Conservation (phyloP, 2,113 vertebrate genomes). For the Tragulus kanchil region DNA sequence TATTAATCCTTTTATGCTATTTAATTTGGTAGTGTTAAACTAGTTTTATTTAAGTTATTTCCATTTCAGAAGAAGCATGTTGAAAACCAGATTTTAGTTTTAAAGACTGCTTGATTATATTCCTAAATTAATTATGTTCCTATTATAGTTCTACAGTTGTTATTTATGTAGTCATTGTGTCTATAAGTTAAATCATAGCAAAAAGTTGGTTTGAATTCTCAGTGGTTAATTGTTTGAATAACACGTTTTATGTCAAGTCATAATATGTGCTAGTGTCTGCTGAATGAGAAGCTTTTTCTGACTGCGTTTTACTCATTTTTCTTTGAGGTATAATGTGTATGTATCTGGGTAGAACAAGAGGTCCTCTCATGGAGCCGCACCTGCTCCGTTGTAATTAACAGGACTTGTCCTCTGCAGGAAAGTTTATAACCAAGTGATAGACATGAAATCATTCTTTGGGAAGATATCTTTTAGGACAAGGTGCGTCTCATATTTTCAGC, state of each 20-base stretch:
- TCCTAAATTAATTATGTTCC: not conserved
- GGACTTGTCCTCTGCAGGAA: not conserved
- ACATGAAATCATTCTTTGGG: conserved; percentile 41
- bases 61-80: conserved; percentile 13
- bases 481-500: not conserved
- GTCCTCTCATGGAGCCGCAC: not conserved
- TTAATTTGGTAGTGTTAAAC: conserved; percentile 47
- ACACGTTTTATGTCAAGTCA: not conserved
- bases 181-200: not conserved
- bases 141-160: not conserved
- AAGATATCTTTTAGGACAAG: not conserved
- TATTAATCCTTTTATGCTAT: conserved; percentile 49
- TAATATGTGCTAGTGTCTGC: not conserved
- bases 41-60: conserved; percentile 13
- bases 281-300: not conserved
- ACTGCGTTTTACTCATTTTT: not conserved
- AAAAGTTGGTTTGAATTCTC: not conserved
- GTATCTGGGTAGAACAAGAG: not conserved
- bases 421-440: not conserved
- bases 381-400: not conserved
- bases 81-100: conserved; percentile 13
- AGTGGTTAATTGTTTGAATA: not conserved
- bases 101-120: conserved; percentile 19
- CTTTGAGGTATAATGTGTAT: not conserved
- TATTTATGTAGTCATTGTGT: not conserved